phyloP scores from a whole-genome alignment of 2,113 vertebrate species.

The Mobula hypostoma region DNA sequence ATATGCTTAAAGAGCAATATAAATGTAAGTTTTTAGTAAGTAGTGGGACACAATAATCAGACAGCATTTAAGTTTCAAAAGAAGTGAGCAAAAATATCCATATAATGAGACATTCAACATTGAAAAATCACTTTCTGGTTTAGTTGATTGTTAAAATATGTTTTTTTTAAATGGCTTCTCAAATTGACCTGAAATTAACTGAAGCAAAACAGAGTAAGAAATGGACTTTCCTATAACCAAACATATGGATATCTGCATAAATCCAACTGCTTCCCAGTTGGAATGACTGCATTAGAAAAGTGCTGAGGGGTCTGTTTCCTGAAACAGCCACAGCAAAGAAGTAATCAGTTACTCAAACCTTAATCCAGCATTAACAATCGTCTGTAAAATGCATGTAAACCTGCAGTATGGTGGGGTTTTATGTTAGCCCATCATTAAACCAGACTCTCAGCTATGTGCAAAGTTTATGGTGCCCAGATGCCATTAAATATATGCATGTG shows the following conservation, averaged over 20 bases:
- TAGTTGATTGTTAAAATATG: neutral
- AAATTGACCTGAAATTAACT: neutral
- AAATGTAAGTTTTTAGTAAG: neutral
- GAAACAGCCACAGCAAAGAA: slow-evolving; percentile 33
- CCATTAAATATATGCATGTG: slow-evolving; percentile 38
- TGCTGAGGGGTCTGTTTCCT: slow-evolving; percentile 35
- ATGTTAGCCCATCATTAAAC: slow-evolving; percentile 36
- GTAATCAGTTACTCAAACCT: slow-evolving; percentile 34
- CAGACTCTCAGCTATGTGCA: slow-evolving; percentile 38
- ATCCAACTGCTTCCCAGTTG: slow-evolving; percentile 32
- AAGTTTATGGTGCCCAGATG: slow-evolving; percentile 36
- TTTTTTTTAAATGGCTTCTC: neutral
- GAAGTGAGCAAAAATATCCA: neutral
- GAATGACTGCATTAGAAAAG: slow-evolving; percentile 31
- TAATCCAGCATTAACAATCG: slow-evolving; percentile 36
- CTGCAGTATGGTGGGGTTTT: slow-evolving; percentile 23
- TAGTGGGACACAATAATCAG: neutral
- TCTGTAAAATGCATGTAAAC: slow-evolving; percentile 34
- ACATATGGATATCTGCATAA: slow-evolving; percentile 22
- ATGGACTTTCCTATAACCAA: neutral
- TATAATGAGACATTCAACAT: neutral
- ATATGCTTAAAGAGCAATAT: neutral
- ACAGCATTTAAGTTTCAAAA: neutral
- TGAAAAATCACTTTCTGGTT: neutral
- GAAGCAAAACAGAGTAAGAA: neutral